Evolutionary conservation across 2,113 vertebrate species (phyloP), one percentile per base, ranked within the genome.

Genomic region (Siphamia tubifer): DNA sequence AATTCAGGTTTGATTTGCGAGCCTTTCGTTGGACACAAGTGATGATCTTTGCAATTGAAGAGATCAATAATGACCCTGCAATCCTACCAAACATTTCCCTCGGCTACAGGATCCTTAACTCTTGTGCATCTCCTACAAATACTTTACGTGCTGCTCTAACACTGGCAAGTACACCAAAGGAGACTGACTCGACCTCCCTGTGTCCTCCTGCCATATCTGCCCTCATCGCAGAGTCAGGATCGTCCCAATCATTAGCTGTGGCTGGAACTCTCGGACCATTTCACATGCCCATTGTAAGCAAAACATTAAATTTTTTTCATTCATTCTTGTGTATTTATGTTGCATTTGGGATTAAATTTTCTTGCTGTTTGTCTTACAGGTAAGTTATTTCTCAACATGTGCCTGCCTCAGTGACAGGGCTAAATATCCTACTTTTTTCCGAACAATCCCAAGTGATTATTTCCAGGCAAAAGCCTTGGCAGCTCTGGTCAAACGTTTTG

Each of bases 311-410:
- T n/a, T 27, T 2, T 2, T 40, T 58, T 17, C 20, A 20, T 35
- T 52, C 38, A 51, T 3, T 42, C 1, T 21, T 1, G 6, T 23
- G 11, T 6, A 6, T 17, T 4, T 25, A 6, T 24, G 7, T 38
- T 5, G 20, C 4, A 8, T 39, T 34, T 11, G 2, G 21, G 13
- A 17, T 1, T 20, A 4, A 43, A 0, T n/a, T 3, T 1, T 21
- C n/a, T 15, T 30, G 2, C 2, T 43, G 1, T 63, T 44, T 38
- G 31, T 64, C 48, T 74, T 27, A 19, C 54, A 94, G 92, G 85
- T 94, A 12, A 94, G 92, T 61, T 92, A 92, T 64, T 93, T 88
- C 81, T 92, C 92, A 48, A 92, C 92, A 12, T 92, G 89, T 83
- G 82, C 87, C 35, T 92, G 89, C 40, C 73, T 93, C 3, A 92